A percentile compares a stretch with the other conserved stretches of the same genome.
phyloP scores from a whole-genome alignment of 1,140 invertebrate genomes.

The Paramacrobiotus metropolitanus region DNA sequence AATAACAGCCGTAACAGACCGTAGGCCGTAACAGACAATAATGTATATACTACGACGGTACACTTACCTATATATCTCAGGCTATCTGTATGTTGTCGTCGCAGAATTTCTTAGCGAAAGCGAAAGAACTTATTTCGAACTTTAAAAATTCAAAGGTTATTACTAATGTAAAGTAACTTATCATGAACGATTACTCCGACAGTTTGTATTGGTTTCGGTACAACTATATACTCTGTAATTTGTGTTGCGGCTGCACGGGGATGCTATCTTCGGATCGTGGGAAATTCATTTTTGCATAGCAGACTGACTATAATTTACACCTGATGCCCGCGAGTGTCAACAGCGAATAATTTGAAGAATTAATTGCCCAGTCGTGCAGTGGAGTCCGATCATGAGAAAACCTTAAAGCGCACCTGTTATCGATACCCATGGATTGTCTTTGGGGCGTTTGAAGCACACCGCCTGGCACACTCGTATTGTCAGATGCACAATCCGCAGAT shows the following conservation, averaged over 20 bases:
- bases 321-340: background rate
- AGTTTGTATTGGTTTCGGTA: background rate
- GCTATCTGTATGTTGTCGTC: no score
- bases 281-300: background rate
- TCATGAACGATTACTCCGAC: background rate
- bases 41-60: no score
- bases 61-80: no score
- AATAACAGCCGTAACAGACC: no score
- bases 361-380: background rate
- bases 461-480: no score
- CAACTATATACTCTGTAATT: background rate
- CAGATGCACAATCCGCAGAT: background rate
- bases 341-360: background rate
- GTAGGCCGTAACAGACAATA: no score
- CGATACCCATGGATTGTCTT: background rate
- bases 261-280: background rate
- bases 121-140: no score
- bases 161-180: no score
- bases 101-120: no score
- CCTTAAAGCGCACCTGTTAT: slow-evolving; percentile 2
- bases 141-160: no score
- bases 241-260: background rate
- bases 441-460: background rate
- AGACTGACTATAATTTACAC: background rate
- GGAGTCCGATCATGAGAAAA: background rate